A percentile compares a stretch with the other conserved stretches of the same genome.
These are phyloP conservation scores for Apotomis capreana DNA, from an alignment of 2,888 invertebrate genomes.

Conservation along the genomic window DNA sequence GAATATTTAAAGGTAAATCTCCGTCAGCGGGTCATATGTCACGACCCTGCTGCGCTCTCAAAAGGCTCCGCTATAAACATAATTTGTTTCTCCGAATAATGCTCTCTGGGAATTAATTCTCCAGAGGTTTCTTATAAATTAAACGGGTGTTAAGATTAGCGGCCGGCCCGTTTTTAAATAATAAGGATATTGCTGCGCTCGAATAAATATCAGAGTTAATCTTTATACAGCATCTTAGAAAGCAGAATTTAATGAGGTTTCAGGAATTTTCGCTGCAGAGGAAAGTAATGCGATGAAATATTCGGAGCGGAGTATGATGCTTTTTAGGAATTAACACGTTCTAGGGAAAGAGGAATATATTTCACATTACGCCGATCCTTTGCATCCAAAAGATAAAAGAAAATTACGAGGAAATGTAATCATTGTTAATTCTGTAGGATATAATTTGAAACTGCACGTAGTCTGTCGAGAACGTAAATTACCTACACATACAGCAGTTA, in stretches of 20 bases:
- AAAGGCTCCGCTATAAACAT: conserved; percentile 57
- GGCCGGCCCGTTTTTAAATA: conserved; percentile 53
- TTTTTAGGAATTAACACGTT: conserved; percentile 38
- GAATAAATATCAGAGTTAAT: conserved; percentile 38
- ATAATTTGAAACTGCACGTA: conserved; percentile 36
- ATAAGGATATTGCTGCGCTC: conserved; percentile 45
- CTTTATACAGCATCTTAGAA: conserved; percentile 37
- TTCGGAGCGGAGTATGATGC: conserved; percentile 31
- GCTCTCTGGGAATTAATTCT: conserved; percentile 53
- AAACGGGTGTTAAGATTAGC: conserved; percentile 55
- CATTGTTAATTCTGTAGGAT: conserved; percentile 23
- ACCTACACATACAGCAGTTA: conserved; percentile 38
- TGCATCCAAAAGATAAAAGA: conserved; percentile 21
- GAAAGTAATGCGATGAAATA: conserved; percentile 21
- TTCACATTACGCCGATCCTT: conserved; percentile 29
- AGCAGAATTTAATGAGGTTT: conserved; percentile 40
- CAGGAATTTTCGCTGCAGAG: conserved; percentile 24
- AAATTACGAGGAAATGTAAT: conserved; percentile 16
- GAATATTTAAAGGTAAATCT: conserved; percentile 46
- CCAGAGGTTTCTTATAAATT: conserved; percentile 53
- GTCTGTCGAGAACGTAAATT: conserved; percentile 30
- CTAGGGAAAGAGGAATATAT: conserved; percentile 19
- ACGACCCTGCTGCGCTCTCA: conserved; percentile 48
- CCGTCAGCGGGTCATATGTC: conserved; percentile 48
- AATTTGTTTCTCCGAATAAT: conserved; percentile 50